These are phyloP conservation scores for Drosophila cognata DNA, from an alignment of 2,888 invertebrate genomes.

Conservation along the genomic window DNA sequence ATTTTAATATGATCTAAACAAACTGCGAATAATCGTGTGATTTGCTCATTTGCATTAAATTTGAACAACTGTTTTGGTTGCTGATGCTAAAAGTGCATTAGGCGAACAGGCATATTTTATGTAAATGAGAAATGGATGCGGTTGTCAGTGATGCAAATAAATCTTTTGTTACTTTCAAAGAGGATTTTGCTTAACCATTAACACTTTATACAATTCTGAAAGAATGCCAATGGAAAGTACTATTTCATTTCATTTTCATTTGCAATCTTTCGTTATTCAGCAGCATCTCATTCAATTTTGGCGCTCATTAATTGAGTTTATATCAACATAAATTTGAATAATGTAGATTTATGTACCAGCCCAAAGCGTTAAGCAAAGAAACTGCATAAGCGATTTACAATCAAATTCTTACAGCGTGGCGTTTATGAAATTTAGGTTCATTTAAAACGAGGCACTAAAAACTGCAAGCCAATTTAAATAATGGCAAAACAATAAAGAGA, in stretches of 20 bases:
- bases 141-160: neutral
- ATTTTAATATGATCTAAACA: constrained; percentile 30
- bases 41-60: constrained; percentile 43
- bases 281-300: neutral
- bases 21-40: constrained; percentile 58
- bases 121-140: constrained; percentile 35
- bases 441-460: constrained; percentile 13
- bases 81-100: constrained; percentile 19
- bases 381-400: constrained; percentile 38
- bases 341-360: constrained; percentile 25
- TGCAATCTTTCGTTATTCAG: neutral
- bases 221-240: neutral
- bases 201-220: neutral
- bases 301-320: constrained; percentile 17
- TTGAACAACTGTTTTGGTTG: constrained; percentile 5
- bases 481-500: constrained; percentile 46
- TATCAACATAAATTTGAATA: constrained; percentile 33
- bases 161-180: constrained; percentile 19
- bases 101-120: constrained; percentile 23
- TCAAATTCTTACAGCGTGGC: constrained; percentile 8
- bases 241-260: neutral
- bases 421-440: constrained; percentile 23
- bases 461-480: constrained; percentile 34
- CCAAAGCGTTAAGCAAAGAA: constrained; percentile 1
- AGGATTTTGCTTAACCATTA: constrained; percentile 1